Base-by-base conservation (phyloP, 2,888 invertebrate species). In the Willowsia nigromaculata region DNA sequence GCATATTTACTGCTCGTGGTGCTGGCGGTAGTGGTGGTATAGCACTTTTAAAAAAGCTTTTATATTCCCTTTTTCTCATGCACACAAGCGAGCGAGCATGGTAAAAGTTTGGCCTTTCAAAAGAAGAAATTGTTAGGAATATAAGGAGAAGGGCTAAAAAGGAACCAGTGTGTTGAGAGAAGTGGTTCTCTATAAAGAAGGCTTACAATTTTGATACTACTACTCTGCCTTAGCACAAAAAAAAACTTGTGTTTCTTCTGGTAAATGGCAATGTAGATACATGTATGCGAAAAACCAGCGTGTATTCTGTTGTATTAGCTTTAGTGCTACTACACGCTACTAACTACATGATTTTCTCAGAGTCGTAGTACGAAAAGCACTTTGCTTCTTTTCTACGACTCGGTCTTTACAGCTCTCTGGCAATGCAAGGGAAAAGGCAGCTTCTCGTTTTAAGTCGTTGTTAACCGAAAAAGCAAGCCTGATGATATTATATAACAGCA, bases 51-150 rank as follows among this genome's bases (percentile, higher is more conserved):
- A 71, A 68, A 68, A 71, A 27, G 25, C 71, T 47, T 71, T 71
- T 71, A 47, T 43, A 47, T 71, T 71, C 71, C n/a, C 40, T 71
- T 71, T 71, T 71, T 71, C 71, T 0, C 71, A 71, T 68, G 37
- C 68, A 71, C 13, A 25, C 40, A 40, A 33, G 47, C 37, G 18
- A 33, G 43, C 71, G 15, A 33, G 37, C 37, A 71, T 43, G 71
- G 71, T 43, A 71, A 71, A 71, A 71, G 71, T 71, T n/a, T 71
- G 68, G 71, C 71, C 71, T 71, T 71, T 71, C 47, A 25, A 71
- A 71, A 40, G 6, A 40, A 40, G 9, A 1, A 33, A 18, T n/a
- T 13, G 13, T 7, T 3, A 65, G 62, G 6, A 33, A 11, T 59
- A 59, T 25, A 11, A 59, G 27, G 11, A 59, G 62, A 33, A 65